Conservation (phyloP, 2,888 invertebrate genomes). For the Andrena minutula region DNA sequence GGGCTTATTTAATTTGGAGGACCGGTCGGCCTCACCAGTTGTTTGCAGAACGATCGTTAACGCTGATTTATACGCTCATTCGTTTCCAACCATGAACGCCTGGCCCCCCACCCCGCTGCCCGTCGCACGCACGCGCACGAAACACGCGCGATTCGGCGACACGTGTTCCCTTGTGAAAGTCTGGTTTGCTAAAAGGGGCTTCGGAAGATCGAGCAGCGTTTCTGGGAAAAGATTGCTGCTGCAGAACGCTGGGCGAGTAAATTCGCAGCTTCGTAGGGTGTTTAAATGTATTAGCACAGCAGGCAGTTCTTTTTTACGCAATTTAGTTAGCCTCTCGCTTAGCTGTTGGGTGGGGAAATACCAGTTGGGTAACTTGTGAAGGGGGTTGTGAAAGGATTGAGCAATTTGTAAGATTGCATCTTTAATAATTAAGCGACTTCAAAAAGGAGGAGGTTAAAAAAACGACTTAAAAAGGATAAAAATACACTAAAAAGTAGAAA, state of each 20-base stretch:
- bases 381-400: too few species aligned
- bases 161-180: constrained; percentile 26
- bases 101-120: not conserved
- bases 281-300: not conserved
- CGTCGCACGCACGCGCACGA: not conserved
- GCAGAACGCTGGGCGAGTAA: not conserved
- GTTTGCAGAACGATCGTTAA: constrained; percentile 76
- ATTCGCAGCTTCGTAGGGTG: not conserved
- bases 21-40: constrained; percentile 62
- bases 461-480: too few species aligned
- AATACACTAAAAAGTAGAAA: too few species aligned
- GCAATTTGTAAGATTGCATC: too few species aligned
- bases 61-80: constrained; percentile 76
- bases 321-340: not conserved
- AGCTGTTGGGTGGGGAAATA: not conserved
- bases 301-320: not conserved
- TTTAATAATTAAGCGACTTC: too few species aligned
- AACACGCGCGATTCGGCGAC: constrained; percentile 34
- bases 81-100: constrained; percentile 67
- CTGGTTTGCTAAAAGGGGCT: constrained; percentile 31
- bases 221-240: not conserved
- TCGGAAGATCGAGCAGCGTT: constrained; percentile 14
- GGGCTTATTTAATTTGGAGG: constrained; percentile 73
- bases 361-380: not conserved
- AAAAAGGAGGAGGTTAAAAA: too few species aligned